Evolutionary conservation across 2,113 vertebrate genomes (phyloP), one percentile per base, ranked within the genome.

Genomic region (Dendropsophus ebraccatus): DNA sequence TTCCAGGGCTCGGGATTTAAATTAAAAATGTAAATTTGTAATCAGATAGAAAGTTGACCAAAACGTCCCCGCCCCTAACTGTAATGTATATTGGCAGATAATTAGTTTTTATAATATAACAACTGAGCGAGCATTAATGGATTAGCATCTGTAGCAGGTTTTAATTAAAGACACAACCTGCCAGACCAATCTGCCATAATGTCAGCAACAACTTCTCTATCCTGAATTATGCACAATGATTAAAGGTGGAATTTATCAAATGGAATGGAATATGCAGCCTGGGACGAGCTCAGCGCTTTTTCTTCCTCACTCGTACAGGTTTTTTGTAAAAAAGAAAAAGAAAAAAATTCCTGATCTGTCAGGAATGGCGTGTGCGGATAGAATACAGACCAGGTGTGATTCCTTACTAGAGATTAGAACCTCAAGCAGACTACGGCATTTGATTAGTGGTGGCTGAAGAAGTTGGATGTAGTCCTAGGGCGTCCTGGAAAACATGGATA

Each of bases 161-260:
- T 83, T 83, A 83, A 83, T 74, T 73, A 83, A 83, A 83, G 69
- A 83, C 69, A 83, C 82, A 83, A 83, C 82, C 69, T 83, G 82
- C 69, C 82, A 83, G 67, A 72, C 82, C 82, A 83, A 83, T 83
- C 82, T 83, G 82, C 50, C 67, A 83, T 54, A 73, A 83, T 83
- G 45, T 83, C 47, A 72, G 65, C 21, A 17, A 72, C 81, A 72
- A 73, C 65, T 83, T 83, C 69, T 58, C 65, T 9, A 83, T 83
- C 82, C 37, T 73, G 69, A 73, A 73, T 83, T 83, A 83, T 45
- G 69, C 69, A 56, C 50, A 45, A 83, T 73, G 49, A 70, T 82
- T 82, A 82, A 82, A 82, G 62, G 81, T 82, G 65, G 69, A 70
- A 50, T 72, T 82, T 11, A 82, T 82, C 28, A 69, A 52, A 69